phyloP scores from a whole-genome alignment of 1,140 invertebrate species.

The Centruroides sculpturatus region DNA sequence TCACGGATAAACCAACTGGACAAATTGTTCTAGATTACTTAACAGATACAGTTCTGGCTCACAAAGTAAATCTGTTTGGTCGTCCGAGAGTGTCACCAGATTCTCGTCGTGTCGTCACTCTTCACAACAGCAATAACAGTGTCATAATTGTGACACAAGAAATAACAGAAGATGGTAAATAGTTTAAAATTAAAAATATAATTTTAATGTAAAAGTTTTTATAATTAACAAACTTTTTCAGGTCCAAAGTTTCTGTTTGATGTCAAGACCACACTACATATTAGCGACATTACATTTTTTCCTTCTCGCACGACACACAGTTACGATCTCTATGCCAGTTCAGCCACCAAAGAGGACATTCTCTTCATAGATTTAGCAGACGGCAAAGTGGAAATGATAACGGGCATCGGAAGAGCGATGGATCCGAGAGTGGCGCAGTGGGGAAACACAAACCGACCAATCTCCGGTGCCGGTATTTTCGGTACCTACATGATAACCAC shows the following conservation, averaged over 20 bases:
- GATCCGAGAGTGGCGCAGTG: conserved; percentile 38
- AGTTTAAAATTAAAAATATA: too few species aligned
- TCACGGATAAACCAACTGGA: conserved; percentile 39
- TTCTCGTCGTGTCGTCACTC: conserved; percentile 51
- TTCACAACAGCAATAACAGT: conserved; percentile 30
- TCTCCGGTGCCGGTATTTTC: conserved; percentile 46
- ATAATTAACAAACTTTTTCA: neutral
- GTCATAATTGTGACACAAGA: conserved; percentile 55
- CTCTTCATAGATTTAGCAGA: conserved; percentile 56
- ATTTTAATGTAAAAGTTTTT: too few species aligned
- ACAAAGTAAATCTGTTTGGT: conserved; percentile 47
- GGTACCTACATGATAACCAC: conserved; percentile 60
- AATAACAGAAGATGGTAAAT: conserved; percentile 38
- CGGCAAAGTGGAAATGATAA: conserved; percentile 66
- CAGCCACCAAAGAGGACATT: conserved; percentile 56
- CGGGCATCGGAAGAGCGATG: conserved; percentile 47
- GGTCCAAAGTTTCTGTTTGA: conserved; percentile 57
- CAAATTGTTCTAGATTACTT: conserved; percentile 60
- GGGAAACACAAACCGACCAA: conserved; percentile 49
- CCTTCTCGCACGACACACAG: conserved; percentile 55
- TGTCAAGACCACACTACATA: conserved; percentile 57
- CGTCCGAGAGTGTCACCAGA: conserved; percentile 54
- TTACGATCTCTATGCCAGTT: conserved; percentile 58
- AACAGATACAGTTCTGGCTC: conserved; percentile 52
- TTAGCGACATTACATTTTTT: conserved; percentile 62